A percentile compares a stretch with the other conserved stretches of the same genome.
These are phyloP conservation scores for Heliconius hortense DNA, from an alignment of 2,888 invertebrate genomes.

Conservation along the genomic window DNA sequence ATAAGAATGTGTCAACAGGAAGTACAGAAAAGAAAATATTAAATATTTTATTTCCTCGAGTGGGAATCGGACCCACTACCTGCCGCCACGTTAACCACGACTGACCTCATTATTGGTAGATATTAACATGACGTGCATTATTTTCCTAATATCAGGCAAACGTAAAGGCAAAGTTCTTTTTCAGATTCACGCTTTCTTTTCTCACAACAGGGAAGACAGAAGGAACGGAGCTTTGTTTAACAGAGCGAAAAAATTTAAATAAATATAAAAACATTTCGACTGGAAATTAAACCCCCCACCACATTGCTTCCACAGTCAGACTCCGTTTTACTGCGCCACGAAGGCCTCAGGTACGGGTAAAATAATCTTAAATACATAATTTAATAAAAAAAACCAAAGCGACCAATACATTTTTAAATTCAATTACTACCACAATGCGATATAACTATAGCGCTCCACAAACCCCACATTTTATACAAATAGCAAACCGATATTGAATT, in stretches of 20 bases:
- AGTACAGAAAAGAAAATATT: background rate
- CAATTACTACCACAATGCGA: conserved; percentile 17
- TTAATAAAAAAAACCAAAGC: conserved; percentile 12
- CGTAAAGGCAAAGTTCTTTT: too few relatives aligned
- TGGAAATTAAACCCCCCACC: background rate
- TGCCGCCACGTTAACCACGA: background rate
- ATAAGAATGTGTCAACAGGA: too few relatives aligned
- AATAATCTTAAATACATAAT: background rate
- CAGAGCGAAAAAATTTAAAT: background rate
- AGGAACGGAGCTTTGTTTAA: background rate
- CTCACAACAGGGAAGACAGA: background rate
- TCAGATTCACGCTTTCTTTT: background rate
- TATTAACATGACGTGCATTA: too few relatives aligned
- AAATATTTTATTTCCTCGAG: background rate
- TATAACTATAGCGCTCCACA: conserved; percentile 31
- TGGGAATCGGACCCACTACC: background rate
- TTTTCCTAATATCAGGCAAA: too few relatives aligned
- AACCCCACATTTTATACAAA: conserved; percentile 49
- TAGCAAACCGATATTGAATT: conserved; percentile 67
- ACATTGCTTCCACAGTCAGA: background rate
- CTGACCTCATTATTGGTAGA: background rate
- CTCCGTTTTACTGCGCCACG: too few relatives aligned
- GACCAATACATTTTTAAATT: conserved; percentile 20
- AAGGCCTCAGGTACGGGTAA: background rate
- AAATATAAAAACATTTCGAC: background rate